Evolutionary conservation across 1,140 invertebrate species (phyloP).

Genomic region (Stenopsyche tienmushanensis): DNA sequence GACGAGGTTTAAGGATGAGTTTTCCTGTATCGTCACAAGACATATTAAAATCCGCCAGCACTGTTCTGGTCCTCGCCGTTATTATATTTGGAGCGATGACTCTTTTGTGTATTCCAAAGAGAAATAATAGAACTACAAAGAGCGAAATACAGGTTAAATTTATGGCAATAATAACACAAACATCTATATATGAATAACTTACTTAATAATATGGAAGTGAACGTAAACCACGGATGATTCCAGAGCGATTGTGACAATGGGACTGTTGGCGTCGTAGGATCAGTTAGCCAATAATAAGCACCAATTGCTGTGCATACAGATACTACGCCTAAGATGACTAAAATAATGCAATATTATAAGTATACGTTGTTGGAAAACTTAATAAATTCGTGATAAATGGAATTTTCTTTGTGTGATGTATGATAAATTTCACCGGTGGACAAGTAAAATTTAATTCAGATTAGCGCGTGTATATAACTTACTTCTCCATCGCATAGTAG

Average conservation of each 20-base stretch:
- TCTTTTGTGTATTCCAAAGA: conserved; percentile 90
- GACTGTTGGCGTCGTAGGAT: conserved; percentile 84
- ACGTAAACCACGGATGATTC: conserved; percentile 96
- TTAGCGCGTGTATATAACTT: no score
- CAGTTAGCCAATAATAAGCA: conserved; percentile 92
- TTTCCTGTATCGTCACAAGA: conserved; percentile 96
- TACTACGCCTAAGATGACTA: conserved; percentile 81
- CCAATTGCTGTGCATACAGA: conserved; percentile 88
- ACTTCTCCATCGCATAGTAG: conserved; percentile 92
- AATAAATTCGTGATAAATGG: no score
- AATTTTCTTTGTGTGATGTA: no score
- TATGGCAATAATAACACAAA: conserved; percentile 21
- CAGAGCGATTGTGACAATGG: conserved; percentile 87
- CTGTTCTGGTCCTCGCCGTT: conserved; percentile 81
- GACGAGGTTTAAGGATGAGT: conserved; percentile 81
- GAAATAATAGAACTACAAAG: conserved; percentile 79
- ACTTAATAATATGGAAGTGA: conserved; percentile 83
- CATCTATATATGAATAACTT: conserved; percentile 39
- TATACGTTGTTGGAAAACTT: no score
- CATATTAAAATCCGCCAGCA: conserved; percentile 95
- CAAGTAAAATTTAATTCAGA: no score
- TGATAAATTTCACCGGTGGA: no score
- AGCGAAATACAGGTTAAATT: no score
- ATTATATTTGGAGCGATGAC: conserved; percentile 97
- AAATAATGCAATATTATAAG: no score